Conservation (phyloP, 2,888 invertebrate genomes). For the Brachyptera putata region DNA sequence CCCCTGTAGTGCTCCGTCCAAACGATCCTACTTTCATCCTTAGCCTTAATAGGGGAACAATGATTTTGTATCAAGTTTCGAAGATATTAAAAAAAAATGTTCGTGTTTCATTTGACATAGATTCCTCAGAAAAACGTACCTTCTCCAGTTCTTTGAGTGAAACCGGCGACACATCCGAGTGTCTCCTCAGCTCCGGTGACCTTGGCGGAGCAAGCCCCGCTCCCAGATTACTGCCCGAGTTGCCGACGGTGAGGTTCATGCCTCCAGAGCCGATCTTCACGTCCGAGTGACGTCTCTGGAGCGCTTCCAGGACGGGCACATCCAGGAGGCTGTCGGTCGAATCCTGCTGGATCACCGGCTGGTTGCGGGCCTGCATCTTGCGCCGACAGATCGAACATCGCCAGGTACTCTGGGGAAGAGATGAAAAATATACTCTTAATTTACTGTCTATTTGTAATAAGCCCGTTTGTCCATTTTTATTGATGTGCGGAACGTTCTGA, state of each 20-base stretch:
- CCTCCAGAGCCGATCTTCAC: slow-evolving; percentile 57
- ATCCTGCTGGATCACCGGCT: slow-evolving; percentile 64
- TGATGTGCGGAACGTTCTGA: no score
- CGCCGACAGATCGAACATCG: slow-evolving; percentile 81
- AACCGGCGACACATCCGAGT: slow-evolving; percentile 83
- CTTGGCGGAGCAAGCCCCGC: slow-evolving; percentile 73
- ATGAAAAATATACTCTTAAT: no score
- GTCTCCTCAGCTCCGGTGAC: slow-evolving; percentile 74
- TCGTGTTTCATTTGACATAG: neutral
- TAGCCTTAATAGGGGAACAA: no score
- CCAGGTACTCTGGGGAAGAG: slow-evolving; percentile 63
- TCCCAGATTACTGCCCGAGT: slow-evolving; percentile 50
- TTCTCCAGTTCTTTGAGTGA: slow-evolving; percentile 85
- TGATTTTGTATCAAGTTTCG: neutral
- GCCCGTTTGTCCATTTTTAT: no score
- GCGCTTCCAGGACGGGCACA: slow-evolving; percentile 71
- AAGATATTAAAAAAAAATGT: no score
- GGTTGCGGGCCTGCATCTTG: slow-evolving; percentile 69
- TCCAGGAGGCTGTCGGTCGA: slow-evolving; percentile 81
- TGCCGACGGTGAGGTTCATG: slow-evolving; percentile 42
- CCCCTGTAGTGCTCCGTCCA: no score
- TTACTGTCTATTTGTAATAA: neutral
- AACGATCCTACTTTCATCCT: no score
- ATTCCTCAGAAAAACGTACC: slow-evolving; percentile 44
- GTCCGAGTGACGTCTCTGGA: slow-evolving; percentile 79